These are phyloP conservation scores for Gymnodraco acuticeps DNA, from an alignment of 2,797 vertebrate genomes.

Conservation along the genomic window DNA sequence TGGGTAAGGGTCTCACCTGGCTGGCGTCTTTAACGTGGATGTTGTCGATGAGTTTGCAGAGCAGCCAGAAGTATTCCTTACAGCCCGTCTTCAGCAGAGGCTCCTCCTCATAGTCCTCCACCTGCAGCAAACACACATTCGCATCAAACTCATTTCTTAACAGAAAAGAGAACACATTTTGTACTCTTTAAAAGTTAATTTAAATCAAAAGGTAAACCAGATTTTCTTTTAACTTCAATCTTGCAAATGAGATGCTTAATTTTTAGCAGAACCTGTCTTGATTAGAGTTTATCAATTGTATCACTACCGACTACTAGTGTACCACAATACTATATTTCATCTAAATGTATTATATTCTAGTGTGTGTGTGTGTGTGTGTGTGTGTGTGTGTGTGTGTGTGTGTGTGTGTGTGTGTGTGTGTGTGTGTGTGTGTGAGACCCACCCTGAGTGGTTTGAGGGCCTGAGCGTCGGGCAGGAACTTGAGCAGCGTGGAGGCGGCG, in stretches of 20 bases:
- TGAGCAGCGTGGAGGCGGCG: slow-evolving; percentile 95
- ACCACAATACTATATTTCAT: too few relatives aligned
- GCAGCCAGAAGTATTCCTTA: slow-evolving; percentile 99
- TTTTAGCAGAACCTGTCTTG: too few relatives aligned
- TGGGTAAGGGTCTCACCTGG: slow-evolving; percentile 84
- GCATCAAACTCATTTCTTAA: neutral
- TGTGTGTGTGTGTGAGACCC: slow-evolving; percentile 40
- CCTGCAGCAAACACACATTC: slow-evolving; percentile 75
- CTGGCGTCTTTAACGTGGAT: slow-evolving; percentile 99
- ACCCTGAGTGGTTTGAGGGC: slow-evolving; percentile 95
- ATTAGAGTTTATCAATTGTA: too few relatives aligned
- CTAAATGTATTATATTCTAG: neutral
- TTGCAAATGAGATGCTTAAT: too few relatives aligned
- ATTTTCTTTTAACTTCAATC: too few relatives aligned
- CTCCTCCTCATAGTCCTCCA: slow-evolving; percentile 98
- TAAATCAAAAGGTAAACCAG: too few relatives aligned
- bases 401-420: neutral
- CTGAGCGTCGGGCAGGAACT: slow-evolving; percentile 98
- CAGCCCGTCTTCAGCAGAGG: slow-evolving; percentile 93
- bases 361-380: neutral
- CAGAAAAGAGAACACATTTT: neutral
- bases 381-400: slow-evolving; percentile 6
- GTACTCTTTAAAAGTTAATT: too few relatives aligned
- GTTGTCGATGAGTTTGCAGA: slow-evolving; percentile 99
- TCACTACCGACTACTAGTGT: too few relatives aligned